These are phyloP conservation scores for Climacteris rufus DNA, from an alignment of 2,113 vertebrate species.

Conservation along the genomic window DNA sequence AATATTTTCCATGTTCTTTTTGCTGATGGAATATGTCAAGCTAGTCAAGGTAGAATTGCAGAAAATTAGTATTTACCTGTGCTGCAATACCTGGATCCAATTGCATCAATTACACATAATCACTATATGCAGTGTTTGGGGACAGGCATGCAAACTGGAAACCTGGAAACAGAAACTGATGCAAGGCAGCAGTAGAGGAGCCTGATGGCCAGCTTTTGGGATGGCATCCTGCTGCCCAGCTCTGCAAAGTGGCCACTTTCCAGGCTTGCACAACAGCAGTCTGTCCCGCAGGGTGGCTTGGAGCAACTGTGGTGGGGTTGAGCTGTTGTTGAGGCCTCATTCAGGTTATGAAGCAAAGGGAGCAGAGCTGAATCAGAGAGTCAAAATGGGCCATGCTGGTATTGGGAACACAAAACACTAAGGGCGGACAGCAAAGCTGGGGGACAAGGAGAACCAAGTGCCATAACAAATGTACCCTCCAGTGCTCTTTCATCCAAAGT, in stretches of 20 bases:
- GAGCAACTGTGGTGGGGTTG: not conserved
- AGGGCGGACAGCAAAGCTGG: not conserved
- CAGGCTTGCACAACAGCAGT: not conserved
- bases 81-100: not conserved
- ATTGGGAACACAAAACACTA: not conserved
- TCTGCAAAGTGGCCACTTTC: not conserved
- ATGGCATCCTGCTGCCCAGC: not conserved
- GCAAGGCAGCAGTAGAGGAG: not conserved
- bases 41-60: not conserved
- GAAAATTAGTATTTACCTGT: conserved; percentile 20
- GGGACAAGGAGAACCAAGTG: not conserved
- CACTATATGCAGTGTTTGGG: not conserved
- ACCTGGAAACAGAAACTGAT: not conserved
- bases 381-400: not conserved
- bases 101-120: conserved; percentile 3
- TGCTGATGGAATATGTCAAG: not conserved
- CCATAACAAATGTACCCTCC: accelerated
- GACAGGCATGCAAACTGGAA: not conserved
- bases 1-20: not conserved
- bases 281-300: not conserved
- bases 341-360: not conserved
- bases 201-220: not conserved
- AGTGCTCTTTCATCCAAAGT: not conserved
- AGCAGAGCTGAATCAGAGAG: not conserved
- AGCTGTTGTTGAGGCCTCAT: not conserved